These are phyloP conservation scores for Mesochorus sp. DNA, from an alignment of 2,888 invertebrate genomes.

Conservation along the genomic window DNA sequence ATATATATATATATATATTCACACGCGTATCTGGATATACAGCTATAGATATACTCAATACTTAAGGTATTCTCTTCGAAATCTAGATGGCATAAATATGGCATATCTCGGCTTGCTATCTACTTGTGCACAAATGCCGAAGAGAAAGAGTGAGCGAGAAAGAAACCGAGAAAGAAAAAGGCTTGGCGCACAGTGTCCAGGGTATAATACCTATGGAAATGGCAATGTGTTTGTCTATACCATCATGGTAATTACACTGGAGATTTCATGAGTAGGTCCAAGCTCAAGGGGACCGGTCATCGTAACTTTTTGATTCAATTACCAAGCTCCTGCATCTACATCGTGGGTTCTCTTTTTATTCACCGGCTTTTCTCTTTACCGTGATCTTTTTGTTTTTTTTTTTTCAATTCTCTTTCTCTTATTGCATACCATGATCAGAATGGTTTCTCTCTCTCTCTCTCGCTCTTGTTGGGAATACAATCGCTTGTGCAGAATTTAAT, in stretches of 20 bases:
- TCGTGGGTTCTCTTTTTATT: constrained; percentile 23
- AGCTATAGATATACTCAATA: constrained; percentile 15
- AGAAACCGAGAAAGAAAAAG: constrained; percentile 19
- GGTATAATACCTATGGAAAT: constrained; percentile 19
- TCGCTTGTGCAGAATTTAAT: constrained; percentile 29
- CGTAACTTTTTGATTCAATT: constrained; percentile 61
- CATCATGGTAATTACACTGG: constrained; percentile 58
- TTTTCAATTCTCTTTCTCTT: background rate
- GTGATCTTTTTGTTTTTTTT: constrained; percentile 17
- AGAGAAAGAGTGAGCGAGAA: constrained; percentile 3
- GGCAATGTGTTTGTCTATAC: constrained; percentile 47
- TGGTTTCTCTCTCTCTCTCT: background rate
- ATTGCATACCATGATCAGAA: constrained; percentile 1
- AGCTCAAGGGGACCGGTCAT: constrained; percentile 48
- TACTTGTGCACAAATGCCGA: constrained; percentile 53
- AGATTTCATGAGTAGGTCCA: constrained; percentile 57
- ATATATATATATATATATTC: too few species aligned
- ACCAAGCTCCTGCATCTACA: constrained; percentile 32
- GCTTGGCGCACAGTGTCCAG: constrained; percentile 22
- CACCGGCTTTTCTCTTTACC: constrained; percentile 52
- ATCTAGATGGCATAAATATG: constrained; percentile 65
- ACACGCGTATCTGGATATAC: too few species aligned
- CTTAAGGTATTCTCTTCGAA: constrained; percentile 39
- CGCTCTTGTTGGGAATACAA: constrained; percentile 13
- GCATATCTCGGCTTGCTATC: constrained; percentile 61